phyloP scores from a whole-genome alignment of 2,888 invertebrate species.

The Alviniconcha strummeri region DNA sequence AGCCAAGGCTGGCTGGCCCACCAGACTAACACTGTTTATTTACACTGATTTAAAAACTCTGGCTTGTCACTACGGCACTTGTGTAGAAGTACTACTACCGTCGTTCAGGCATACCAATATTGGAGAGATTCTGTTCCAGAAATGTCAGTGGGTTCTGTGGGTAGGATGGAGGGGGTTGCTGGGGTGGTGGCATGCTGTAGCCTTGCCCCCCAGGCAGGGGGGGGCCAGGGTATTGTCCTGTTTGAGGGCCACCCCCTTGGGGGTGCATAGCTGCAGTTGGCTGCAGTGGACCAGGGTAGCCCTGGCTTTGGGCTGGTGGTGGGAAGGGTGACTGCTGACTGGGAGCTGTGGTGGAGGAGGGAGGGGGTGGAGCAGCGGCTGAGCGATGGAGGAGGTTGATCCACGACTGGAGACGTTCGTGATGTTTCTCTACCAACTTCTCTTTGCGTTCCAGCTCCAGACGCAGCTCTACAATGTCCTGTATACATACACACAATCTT shows the following conservation, averaged over 20 bases:
- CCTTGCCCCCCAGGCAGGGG: slow-evolving; percentile 45
- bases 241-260: slow-evolving; percentile 38
- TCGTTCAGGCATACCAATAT: slow-evolving; percentile 90
- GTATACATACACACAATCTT: background rate
- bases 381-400: slow-evolving; percentile 81
- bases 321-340: slow-evolving; percentile 31
- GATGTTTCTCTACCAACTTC: slow-evolving; percentile 88
- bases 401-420: slow-evolving; percentile 93
- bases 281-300: slow-evolving; percentile 43
- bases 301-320: slow-evolving; percentile 32
- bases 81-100: slow-evolving; percentile 37
- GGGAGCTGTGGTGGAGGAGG: slow-evolving; percentile 31
- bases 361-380: slow-evolving; percentile 37
- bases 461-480: slow-evolving; percentile 89
- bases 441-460: slow-evolving; percentile 92
- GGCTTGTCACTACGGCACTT: no score
- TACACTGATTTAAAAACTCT: no score
- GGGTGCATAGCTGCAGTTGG: slow-evolving; percentile 46
- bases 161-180: slow-evolving; percentile 50
- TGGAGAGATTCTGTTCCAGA: slow-evolving; percentile 92
- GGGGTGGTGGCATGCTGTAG: slow-evolving; percentile 53
- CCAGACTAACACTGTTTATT: no score
- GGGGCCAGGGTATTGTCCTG: slow-evolving; percentile 46
- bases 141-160: slow-evolving; percentile 83
- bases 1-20: no score